Conservation (phyloP, 2,888 invertebrate genomes). For the Megamerina dolium region DNA sequence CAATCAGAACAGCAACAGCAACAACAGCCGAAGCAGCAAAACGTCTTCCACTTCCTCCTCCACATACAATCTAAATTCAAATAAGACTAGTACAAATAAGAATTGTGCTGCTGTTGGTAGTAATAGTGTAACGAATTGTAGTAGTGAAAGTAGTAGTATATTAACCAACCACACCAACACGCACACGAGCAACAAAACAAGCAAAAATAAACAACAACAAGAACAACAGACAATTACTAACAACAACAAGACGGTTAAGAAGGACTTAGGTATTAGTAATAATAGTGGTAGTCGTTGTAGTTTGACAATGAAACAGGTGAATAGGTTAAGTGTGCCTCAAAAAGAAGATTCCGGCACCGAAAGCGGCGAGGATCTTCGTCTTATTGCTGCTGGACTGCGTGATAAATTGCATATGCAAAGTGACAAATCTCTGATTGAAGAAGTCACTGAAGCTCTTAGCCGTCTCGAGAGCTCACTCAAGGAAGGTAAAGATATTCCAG, state of each 20-base stretch:
- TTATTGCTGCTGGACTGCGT: conserved; percentile 52
- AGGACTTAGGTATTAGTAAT: conserved; percentile 13
- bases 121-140: conserved; percentile 25
- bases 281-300: conserved; percentile 23
- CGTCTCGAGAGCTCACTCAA: conserved; percentile 69
- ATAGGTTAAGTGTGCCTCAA: conserved; percentile 42
- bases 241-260: conserved; percentile 12
- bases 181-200: conserved; percentile 16
- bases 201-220: conserved; percentile 27
- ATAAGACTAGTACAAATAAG: conserved; percentile 16
- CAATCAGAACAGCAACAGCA: conserved; percentile 24
- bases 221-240: conserved; percentile 9
- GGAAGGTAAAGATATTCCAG: conserved; percentile 50
- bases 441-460: conserved; percentile 70
- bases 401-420: conserved; percentile 54
- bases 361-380: conserved; percentile 63
- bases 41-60: conserved; percentile 5
- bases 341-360: conserved; percentile 63
- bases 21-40: conserved; percentile 8
- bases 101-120: conserved; percentile 21
- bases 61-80: conserved; percentile 13
- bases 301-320: conserved; percentile 25
- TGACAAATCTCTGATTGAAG: conserved; percentile 62
- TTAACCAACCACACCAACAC: conserved; percentile 22
- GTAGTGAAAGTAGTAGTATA: conserved; percentile 23